Evolutionary conservation across 2,113 vertebrate genomes (phyloP).

Genomic region (Scomber colias): DNA sequence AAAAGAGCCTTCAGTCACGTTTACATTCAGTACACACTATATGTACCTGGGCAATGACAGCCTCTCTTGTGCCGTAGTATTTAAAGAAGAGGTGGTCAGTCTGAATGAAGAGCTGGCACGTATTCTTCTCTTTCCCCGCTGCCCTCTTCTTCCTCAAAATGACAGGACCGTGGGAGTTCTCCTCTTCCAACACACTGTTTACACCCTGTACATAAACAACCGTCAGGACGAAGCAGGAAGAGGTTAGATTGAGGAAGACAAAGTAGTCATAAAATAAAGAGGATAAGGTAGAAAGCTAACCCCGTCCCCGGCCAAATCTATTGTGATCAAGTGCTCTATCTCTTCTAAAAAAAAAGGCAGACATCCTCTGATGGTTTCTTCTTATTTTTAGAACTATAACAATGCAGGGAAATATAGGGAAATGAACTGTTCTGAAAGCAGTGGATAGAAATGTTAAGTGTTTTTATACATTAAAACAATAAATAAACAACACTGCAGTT

Average conservation of each 20-base stretch:
- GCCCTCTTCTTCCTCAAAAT: slow-evolving; percentile 92
- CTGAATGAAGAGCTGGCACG: slow-evolving; percentile 97
- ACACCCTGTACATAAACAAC: slow-evolving; percentile 53
- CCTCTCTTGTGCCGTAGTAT: slow-evolving; percentile 91
- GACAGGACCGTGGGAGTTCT: slow-evolving; percentile 80
- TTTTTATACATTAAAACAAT: too few relatives aligned
- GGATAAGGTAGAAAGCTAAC: background rate
- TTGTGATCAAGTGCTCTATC: background rate
- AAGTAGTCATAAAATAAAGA: background rate
- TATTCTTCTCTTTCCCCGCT: slow-evolving; percentile 91
- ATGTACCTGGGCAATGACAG: slow-evolving; percentile 94
- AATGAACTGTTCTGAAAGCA: background rate
- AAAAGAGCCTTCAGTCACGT: background rate
- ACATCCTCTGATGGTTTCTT: background rate
- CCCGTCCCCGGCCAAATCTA: background rate
- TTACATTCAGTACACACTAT: background rate
- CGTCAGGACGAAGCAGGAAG: background rate
- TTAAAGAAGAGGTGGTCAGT: slow-evolving; percentile 95
- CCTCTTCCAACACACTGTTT: slow-evolving; percentile 44
- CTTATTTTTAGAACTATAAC: background rate
- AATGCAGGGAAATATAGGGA: background rate
- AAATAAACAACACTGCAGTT: background rate
- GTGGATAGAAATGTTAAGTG: background rate
- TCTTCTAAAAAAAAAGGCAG: too few relatives aligned
- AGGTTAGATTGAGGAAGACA: background rate